Conservation (phyloP, 2,797 vertebrate species). For the Phrynocephalus vlangalii region DNA sequence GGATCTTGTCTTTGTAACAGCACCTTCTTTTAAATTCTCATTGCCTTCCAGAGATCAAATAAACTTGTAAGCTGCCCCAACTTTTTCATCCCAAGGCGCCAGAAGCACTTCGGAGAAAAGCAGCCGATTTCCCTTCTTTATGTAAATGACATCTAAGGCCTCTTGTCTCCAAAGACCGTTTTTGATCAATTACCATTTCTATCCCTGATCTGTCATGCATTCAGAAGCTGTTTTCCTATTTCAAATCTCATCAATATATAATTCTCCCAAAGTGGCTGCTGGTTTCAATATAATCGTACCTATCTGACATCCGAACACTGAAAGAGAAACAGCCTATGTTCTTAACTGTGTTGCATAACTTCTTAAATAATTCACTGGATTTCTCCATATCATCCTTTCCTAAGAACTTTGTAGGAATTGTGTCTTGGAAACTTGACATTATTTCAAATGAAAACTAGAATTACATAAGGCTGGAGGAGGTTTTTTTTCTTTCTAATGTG, state of each 20-base stretch:
- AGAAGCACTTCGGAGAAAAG: constrained; percentile 39
- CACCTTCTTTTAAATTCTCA: background rate
- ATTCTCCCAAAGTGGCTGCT: constrained; percentile 26
- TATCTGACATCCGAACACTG: constrained; percentile 25
- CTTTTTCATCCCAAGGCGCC: constrained; percentile 35
- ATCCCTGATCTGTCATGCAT: constrained; percentile 44
- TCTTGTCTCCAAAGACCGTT: constrained; percentile 49
- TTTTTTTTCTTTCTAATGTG: background rate
- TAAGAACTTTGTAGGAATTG: accelerated
- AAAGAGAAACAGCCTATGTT: background rate
- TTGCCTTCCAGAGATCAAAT: background rate
- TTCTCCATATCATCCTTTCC: constrained; percentile 26
- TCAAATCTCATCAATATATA: constrained; percentile 47
- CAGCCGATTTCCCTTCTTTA: constrained; percentile 36
- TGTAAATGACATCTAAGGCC: constrained; percentile 50
- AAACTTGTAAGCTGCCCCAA: constrained; percentile 10
- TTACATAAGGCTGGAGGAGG: background rate
- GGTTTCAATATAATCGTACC: constrained; percentile 49
- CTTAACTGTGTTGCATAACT: constrained; percentile 19
- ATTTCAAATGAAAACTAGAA: background rate
- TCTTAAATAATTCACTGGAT: background rate
- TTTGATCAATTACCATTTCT: constrained; percentile 53
- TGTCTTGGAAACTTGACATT: background rate
- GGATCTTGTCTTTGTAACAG: background rate
- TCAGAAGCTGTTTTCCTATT: constrained; percentile 45